phyloP scores from a whole-genome alignment of 2,797 vertebrate species.

The Crenichthys baileyi region DNA sequence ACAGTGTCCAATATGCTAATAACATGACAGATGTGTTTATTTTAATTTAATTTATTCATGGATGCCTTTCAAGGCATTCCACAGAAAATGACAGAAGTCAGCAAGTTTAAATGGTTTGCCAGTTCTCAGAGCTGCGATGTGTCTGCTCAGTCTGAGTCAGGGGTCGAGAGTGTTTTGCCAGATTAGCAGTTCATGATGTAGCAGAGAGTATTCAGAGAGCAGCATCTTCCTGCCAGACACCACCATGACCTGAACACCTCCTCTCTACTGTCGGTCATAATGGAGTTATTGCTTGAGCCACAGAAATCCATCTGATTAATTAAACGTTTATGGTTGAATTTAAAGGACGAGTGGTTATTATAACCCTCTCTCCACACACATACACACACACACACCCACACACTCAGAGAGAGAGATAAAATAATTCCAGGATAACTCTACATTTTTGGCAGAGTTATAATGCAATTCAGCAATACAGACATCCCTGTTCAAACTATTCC shows the following conservation, averaged over 20 bases:
- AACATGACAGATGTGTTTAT: constrained; percentile 73
- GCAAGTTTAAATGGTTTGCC: constrained; percentile 61
- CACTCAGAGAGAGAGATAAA: no score
- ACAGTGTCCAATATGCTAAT: constrained; percentile 64
- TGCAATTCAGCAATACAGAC: background rate
- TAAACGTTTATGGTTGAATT: constrained; percentile 18
- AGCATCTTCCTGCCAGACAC: constrained; percentile 17
- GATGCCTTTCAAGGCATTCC: constrained; percentile 39
- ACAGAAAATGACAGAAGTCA: constrained; percentile 64
- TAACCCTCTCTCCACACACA: background rate
- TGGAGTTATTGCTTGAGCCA: constrained; percentile 12
- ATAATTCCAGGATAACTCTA: no score
- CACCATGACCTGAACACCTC: constrained; percentile 30
- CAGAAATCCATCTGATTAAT: constrained; percentile 24
- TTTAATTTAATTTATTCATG: constrained; percentile 70
- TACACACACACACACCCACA: background rate
- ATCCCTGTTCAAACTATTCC: background rate
- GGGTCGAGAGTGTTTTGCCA: constrained; percentile 38
- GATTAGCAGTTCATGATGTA: constrained; percentile 50
- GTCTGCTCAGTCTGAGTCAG: constrained; percentile 37
- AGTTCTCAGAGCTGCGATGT: constrained; percentile 28
- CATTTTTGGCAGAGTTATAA: no score
- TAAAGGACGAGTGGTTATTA: background rate
- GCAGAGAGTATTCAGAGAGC: background rate
- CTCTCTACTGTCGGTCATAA: constrained; percentile 26